Conservation (phyloP, 2,113 vertebrate species). For the Amazona guildingii region DNA sequence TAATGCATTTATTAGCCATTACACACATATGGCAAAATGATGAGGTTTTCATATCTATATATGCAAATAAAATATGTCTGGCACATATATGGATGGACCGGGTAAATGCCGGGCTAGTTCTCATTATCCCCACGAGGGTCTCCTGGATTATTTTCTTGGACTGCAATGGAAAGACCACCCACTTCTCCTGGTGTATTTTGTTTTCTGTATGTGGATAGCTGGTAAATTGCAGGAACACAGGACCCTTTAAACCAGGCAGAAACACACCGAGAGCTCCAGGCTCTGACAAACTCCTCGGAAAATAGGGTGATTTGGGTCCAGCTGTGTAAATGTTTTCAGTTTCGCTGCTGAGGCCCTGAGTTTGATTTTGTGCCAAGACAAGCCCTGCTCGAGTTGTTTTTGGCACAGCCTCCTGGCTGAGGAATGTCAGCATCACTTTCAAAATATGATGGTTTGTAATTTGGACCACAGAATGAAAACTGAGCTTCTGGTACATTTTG, state of each 20-base stretch:
- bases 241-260: constrained; percentile 71
- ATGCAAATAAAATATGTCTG: constrained; percentile 27
- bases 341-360: constrained; percentile 87
- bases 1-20: constrained; percentile 41
- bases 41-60: constrained; percentile 55
- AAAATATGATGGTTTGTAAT: constrained; percentile 92
- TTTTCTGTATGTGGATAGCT: constrained; percentile 55
- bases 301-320: constrained; percentile 86
- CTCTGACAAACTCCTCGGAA: constrained; percentile 77
- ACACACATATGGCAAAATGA: constrained; percentile 26
- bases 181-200: constrained; percentile 50
- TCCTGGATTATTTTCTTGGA: constrained; percentile 45
- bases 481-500: constrained; percentile 84
- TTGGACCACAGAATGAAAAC: constrained; percentile 87
- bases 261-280: constrained; percentile 54
- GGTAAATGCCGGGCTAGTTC: not conserved
- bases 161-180: constrained; percentile 54
- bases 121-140: constrained; percentile 35
- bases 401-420: constrained; percentile 87
- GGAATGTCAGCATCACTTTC: constrained; percentile 97
- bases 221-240: constrained; percentile 70
- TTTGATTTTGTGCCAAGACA: constrained; percentile 93
- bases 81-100: not conserved
- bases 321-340: constrained; percentile 99
- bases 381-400: constrained; percentile 91